A percentile compares a stretch with the other conserved stretches of the same genome.
Conservation (phyloP, 2,797 vertebrate genomes). For the Peromyscus melanophrys region DNA sequence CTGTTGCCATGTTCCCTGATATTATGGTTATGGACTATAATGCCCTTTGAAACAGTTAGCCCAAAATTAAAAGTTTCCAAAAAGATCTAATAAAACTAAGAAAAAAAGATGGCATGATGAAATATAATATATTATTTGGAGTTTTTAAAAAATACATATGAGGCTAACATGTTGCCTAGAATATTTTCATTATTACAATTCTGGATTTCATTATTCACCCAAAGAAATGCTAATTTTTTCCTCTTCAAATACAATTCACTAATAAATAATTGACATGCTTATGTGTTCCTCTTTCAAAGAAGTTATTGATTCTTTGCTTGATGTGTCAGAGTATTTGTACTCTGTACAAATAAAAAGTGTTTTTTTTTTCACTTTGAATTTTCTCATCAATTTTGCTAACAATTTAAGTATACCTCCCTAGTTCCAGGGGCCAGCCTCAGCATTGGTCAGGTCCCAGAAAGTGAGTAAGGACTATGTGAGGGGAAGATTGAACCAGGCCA, state of each 20-base stretch:
- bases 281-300: background rate
- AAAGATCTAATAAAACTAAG: background rate
- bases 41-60: background rate
- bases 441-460: background rate
- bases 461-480: background rate
- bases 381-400: background rate
- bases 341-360: background rate
- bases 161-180: background rate
- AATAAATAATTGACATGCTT: background rate
- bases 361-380: background rate
- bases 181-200: background rate
- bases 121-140: background rate
- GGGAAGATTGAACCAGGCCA: background rate
- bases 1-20: background rate
- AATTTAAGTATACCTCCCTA: no score
- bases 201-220: background rate
- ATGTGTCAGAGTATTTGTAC: background rate
- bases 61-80: background rate
- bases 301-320: background rate
- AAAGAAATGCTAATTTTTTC: background rate
- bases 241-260: background rate
- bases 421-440: background rate
- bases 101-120: background rate
- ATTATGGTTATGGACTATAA: background rate
- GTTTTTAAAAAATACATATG: background rate